phyloP scores from a whole-genome alignment of 2,888 invertebrate genomes.

The Himalopsyche japonica region DNA sequence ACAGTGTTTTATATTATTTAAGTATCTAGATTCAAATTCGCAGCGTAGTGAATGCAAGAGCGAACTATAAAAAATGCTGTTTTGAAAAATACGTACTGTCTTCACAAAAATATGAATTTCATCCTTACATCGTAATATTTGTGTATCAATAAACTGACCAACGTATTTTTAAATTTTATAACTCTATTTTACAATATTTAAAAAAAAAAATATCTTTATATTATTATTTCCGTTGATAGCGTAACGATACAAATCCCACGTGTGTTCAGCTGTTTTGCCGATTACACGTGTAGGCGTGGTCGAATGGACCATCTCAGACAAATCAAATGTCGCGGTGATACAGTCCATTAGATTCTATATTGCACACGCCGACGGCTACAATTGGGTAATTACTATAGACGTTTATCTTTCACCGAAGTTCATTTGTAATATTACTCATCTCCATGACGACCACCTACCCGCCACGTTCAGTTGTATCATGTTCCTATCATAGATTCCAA shows the following conservation, averaged over 20 bases:
- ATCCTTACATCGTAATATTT: too few relatives aligned
- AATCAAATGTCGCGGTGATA: background rate
- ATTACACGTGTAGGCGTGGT: background rate
- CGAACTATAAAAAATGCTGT: too few relatives aligned
- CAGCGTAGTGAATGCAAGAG: too few relatives aligned
- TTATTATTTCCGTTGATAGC: too few relatives aligned
- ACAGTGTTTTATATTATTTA: too few relatives aligned
- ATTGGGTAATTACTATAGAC: slow-evolving; percentile 9
- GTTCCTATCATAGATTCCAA: background rate
- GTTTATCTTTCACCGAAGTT: background rate
- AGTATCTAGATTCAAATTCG: too few relatives aligned
- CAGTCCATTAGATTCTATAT: background rate
- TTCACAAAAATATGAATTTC: too few relatives aligned
- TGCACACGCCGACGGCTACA: background rate
- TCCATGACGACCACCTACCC: background rate
- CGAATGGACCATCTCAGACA: background rate
- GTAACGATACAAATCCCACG: background rate
- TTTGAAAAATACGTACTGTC: too few relatives aligned
- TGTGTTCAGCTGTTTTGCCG: background rate
- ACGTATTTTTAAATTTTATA: too few relatives aligned
- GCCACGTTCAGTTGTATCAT: background rate
- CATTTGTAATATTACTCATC: background rate
- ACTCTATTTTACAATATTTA: too few relatives aligned
- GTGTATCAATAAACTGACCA: too few relatives aligned
- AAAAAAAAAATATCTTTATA: too few relatives aligned